Base-by-base conservation (phyloP, 2,888 invertebrate genomes). In the Ophion costatus region DNA sequence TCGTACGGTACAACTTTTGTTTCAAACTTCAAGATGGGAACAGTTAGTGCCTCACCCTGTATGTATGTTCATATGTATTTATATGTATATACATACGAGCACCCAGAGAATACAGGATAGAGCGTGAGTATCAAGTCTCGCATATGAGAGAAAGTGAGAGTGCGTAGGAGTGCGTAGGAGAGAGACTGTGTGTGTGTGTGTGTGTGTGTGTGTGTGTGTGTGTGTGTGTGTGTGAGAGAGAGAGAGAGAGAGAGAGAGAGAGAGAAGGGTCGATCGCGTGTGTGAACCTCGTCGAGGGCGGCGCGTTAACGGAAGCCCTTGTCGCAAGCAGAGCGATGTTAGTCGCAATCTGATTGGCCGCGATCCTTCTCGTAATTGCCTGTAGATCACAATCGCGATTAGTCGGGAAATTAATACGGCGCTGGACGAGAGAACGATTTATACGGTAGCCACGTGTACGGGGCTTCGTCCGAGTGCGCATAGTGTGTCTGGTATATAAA, bases 331-430 rank as follows among this genome's bases (percentile, higher is more conserved):
- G 88, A 89, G 88, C 88, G 88, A 87, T 84, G 81, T 80, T 87
- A 84, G 87, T 82, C 86, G 88, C 88, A 88, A 90, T 89, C 89
- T 87, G 88, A 91, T 91, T 90, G 90, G 91, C 88, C 90, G 51
- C 51, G 89, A 90, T 89, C 89, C 90, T 90, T 84, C 90, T 89
- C 90, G 92, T 92, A 92, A 92, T 92, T 92, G 92, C 91, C 90
- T 91, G 92, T 92, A 92, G 92, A 92, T 92, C 91, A 89, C 91
- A 89, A 92, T 92, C 91, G 90, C 90, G 92, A 92, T 92, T 92
- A 91, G 89, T 87, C 88, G 89, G 91, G 91, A 91, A 92, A 92
- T 92, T 92, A 92, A 92, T 92, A 92, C 91, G 90, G 89, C 89
- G 85, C 86, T 89, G 88, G 88, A 86, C 88, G 89, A 86, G 88